Evolutionary conservation across 2,797 vertebrate species (phyloP), one percentile per base, ranked within the genome.

Genomic region (Phalloptychus januarius): DNA sequence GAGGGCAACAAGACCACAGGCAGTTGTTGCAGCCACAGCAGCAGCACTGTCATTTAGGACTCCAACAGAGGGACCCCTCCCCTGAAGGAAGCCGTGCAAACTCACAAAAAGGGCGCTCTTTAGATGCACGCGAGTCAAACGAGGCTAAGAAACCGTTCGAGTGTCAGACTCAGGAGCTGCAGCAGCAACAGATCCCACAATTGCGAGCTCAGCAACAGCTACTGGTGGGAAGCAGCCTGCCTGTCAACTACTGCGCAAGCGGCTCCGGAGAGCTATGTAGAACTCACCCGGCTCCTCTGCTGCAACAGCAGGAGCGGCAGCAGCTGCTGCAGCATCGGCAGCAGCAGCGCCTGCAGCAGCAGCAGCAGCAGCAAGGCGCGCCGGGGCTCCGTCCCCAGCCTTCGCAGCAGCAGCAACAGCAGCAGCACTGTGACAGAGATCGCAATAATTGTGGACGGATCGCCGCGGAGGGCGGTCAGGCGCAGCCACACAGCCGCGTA

Each of bases 221-320:
- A 54, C 92, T 95, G 91, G 92, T 96, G 86, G 94, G 95, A 84
- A 96, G 95, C 93, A 95, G 95, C 88, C 86, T 95, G 91, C 95
- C 94, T 71, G 85, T 94, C 95, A 94, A 91, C 94, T 92, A 94
- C 94, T 95, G 95, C 95, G 93, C 95, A 94, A 93, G 91, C 92
- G 93, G 94, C 91, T 94, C 94, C 44, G 92, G 88, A 86, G 93
- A 95, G 94, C 92, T 92, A 93, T 94, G 93, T 93, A 93, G 93
- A 89, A 92, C 90, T 88, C 93, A 89, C 75, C 93, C 87, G 88
- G 92, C 87, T 88, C 90, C 91, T 84, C 92, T 91, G 90, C 94
- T 94, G 93, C 94, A 93, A 75, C 91, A 92, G 87, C 92, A 88
- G 82, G 88, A 90, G 82, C 91, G 88, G 85, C 91, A 88, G 85